Conservation (phyloP, 1,140 invertebrate genomes). For the Berghia stephanieae region DNA sequence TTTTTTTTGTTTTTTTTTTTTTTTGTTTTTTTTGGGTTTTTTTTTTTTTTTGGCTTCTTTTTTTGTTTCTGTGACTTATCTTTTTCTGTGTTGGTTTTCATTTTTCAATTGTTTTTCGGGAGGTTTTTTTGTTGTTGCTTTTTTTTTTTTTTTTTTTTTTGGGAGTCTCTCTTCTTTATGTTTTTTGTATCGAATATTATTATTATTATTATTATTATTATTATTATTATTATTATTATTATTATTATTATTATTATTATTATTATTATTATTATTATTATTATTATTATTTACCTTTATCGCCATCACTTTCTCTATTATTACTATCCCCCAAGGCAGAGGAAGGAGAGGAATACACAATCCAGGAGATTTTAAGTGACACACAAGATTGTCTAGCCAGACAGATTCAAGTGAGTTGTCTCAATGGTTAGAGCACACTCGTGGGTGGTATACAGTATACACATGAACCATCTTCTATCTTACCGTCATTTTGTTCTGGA, state of each 20-base stretch:
- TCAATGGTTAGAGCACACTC: no score
- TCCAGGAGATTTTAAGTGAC: slow-evolving; percentile 69
- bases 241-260: neutral
- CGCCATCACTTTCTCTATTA: neutral
- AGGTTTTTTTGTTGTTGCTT: neutral
- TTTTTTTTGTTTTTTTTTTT: neutral
- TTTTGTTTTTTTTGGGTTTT: neutral
- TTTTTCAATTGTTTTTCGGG: neutral
- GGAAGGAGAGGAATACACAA: slow-evolving; percentile 68
- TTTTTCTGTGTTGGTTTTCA: neutral
- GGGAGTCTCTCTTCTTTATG: neutral
- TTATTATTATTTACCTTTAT: neutral
- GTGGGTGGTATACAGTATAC: no score
- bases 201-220: no score
- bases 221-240: neutral
- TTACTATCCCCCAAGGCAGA: slow-evolving; percentile 55
- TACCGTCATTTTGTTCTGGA: no score
- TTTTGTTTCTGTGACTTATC: neutral
- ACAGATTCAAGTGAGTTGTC: no score
- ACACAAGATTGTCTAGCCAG: slow-evolving; percentile 67
- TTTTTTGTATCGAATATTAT: no score
- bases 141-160: neutral
- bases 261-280: neutral
- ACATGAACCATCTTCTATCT: no score
- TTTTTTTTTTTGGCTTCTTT: neutral